A percentile compares a stretch with the other conserved stretches of the same genome.
phyloP scores from a whole-genome alignment of 2,888 invertebrate genomes.

The Atrina japonica region DNA sequence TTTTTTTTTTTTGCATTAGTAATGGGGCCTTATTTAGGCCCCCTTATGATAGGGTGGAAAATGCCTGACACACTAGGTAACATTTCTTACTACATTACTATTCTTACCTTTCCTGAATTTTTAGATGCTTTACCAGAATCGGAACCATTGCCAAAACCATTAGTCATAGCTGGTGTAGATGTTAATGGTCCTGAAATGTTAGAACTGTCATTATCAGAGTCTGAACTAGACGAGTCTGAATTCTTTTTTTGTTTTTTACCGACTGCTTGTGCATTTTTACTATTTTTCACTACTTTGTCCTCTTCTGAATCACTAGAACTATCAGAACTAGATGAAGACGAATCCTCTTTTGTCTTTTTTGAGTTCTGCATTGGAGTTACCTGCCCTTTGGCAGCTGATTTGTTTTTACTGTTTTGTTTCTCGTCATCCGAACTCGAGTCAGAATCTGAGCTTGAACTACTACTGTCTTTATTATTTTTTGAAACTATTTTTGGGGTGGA shows the following conservation, averaged over 20 bases:
- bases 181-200: conserved; percentile 27
- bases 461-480: conserved; percentile 19
- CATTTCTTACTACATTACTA: too few relatives aligned
- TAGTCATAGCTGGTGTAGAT: conserved; percentile 41
- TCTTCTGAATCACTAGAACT: conserved; percentile 31
- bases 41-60: too few relatives aligned
- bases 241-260: conserved; percentile 18
- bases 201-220: conserved; percentile 42
- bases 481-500: background rate
- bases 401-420: too few relatives aligned
- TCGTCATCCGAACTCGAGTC: conserved; percentile 54
- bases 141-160: conserved; percentile 41
- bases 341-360: conserved; percentile 9
- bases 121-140: conserved; percentile 44
- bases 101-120: background rate
- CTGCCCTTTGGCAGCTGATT: conserved; percentile 24
- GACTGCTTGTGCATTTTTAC: background rate
- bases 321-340: conserved; percentile 21
- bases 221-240: conserved; percentile 43
- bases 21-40: too few relatives aligned
- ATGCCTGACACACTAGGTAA: too few relatives aligned
- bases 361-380: background rate
- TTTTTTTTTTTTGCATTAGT: too few relatives aligned
- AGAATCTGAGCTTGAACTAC: conserved; percentile 29
- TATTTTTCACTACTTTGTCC: conserved; percentile 26